These are phyloP conservation scores for Limulus polyphemus DNA, from an alignment of 2,888 invertebrate genomes.

Conservation along the genomic window DNA sequence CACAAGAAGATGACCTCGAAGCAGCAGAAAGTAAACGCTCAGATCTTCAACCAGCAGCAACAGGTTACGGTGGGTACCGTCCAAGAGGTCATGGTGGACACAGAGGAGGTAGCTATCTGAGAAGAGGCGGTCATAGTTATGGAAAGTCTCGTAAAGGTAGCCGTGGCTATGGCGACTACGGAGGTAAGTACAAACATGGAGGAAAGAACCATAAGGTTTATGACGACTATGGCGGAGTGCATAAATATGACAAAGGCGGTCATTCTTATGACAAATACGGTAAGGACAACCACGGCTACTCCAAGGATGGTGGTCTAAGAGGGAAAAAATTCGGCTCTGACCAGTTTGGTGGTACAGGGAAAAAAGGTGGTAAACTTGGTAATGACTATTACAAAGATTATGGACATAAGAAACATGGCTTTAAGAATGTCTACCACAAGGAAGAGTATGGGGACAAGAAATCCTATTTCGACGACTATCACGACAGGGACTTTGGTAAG, in stretches of 20 bases:
- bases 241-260: slow-evolving; percentile 12
- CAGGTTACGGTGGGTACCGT: too few species aligned
- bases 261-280: slow-evolving; percentile 18
- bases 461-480: slow-evolving; percentile 21
- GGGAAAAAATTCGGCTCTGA: not conserved
- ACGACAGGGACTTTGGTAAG: slow-evolving; percentile 22
- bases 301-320: slow-evolving; percentile 2
- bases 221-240: slow-evolving; percentile 12
- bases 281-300: slow-evolving; percentile 17
- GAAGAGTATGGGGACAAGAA: slow-evolving; percentile 21
- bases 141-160: too few species aligned
- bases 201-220: slow-evolving; percentile 10
- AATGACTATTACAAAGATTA: slow-evolving; percentile 18
- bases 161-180: slow-evolving; percentile 5
- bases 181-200: slow-evolving; percentile 16
- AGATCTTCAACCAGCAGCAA: too few species aligned
- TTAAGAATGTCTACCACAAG: slow-evolving; percentile 23
- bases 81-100: too few species aligned
- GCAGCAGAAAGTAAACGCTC: too few species aligned
- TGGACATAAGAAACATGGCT: slow-evolving; percentile 19
- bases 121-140: too few species aligned
- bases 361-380: slow-evolving; percentile 17
- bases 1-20: too few species aligned
- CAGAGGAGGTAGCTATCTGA: too few species aligned
- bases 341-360: slow-evolving; percentile 18